Base-by-base conservation (phyloP, 2,113 vertebrate genomes). In the Entelurus aequoreus region DNA sequence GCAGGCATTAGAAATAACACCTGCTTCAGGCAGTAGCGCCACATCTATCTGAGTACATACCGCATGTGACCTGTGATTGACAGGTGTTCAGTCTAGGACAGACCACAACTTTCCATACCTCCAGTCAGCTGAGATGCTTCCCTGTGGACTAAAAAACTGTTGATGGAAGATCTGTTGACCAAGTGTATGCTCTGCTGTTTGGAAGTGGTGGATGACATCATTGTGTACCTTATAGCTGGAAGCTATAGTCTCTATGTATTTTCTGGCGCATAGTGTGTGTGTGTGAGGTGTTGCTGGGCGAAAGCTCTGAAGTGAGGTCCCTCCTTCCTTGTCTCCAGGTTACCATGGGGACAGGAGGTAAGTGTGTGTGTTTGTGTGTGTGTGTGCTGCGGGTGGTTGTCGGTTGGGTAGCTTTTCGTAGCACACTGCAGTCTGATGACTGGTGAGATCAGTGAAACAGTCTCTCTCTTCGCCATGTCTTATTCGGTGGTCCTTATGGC, bases 271-370 rank as follows among this genome's bases (percentile, higher is more conserved):
- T 61, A 50, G 15, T 64, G 70, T 71, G 63, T 54, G 53, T 28
- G 28, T 69, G 21, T 15, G 38, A 42, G 59, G 71, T 78, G 75
- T 82, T 85, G 77, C 79, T 82, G 68, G 76, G 74, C 64, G 78
- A 82, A 84, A 83, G 71, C 76, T 79, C 79, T 78, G 73, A 74
- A 71, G 79, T 84, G 83, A 72, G 72, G 77, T 74, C 69, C 78
- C 70, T 78, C 78, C 76, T 61, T 65, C 67, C 28, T 51, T 53
- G 49, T 71, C 70, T 81, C 40, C 35, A 68, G 57, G 80, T 86
- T 81, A 78, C 84, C 82, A 84, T 83, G 80, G 84, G 76, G 78
- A 86, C 78, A 76, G 71, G 60, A 74, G 69, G 75, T 79, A 65
- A 57, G 12, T 51, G 48, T 74, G 1, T 54, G 52, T 46, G 46